A percentile compares a stretch with the other conserved stretches of the same genome.
phyloP scores from a whole-genome alignment of 2,113 vertebrate genomes.

The Craseonycteris thonglongyai region DNA sequence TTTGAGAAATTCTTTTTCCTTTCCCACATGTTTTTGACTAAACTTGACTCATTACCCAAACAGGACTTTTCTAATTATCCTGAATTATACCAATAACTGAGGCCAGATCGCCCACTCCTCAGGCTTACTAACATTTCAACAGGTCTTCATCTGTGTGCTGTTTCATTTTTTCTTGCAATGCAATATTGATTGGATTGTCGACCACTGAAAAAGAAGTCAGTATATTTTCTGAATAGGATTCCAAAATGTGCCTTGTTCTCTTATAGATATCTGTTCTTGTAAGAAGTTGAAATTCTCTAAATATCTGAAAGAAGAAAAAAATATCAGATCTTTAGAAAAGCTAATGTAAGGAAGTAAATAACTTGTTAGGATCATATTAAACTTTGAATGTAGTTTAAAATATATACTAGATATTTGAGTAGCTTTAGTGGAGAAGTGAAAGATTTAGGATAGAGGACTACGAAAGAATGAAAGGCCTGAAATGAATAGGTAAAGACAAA shows the following conservation, averaged over 20 bases:
- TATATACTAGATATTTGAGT: neutral
- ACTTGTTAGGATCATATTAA: neutral
- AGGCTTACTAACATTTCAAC: conserved; percentile 72
- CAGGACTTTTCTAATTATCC: neutral
- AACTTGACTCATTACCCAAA: neutral
- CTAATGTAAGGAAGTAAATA: neutral
- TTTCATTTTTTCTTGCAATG: conserved; percentile 74
- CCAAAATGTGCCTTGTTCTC: conserved; percentile 77
- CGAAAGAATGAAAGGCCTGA: neutral
- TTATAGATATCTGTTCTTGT: conserved; percentile 77
- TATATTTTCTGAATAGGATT: conserved; percentile 78
- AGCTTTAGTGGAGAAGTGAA: neutral
- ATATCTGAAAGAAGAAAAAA: conserved; percentile 67
- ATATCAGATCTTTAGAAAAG: neutral
- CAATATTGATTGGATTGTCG: conserved; percentile 73
- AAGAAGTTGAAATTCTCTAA: conserved; percentile 80
- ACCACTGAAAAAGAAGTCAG: conserved; percentile 66
- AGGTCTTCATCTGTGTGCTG: conserved; percentile 68
- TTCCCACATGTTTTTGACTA: neutral
- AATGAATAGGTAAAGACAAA: neutral
- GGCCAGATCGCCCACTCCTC: neutral
- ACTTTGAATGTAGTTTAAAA: neutral
- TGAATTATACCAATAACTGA: neutral
- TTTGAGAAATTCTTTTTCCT: neutral
- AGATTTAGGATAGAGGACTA: neutral